phyloP scores from a whole-genome alignment of 1,140 invertebrate species.

The Brachionus manjavacas region DNA sequence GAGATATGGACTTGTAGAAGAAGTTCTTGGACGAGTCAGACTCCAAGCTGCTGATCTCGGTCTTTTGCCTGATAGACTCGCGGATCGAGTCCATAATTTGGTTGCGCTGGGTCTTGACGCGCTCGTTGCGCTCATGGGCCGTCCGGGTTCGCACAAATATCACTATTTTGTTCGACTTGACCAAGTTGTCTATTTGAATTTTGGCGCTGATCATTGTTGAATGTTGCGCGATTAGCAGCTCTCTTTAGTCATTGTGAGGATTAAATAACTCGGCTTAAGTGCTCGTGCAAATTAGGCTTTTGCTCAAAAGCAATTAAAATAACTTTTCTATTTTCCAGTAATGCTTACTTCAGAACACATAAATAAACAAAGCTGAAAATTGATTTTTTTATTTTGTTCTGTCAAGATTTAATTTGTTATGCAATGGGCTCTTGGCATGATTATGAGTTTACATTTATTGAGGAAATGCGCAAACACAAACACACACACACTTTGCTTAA shows the following conservation, averaged over 20 bases:
- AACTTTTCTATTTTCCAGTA: not conserved
- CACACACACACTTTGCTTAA: not conserved
- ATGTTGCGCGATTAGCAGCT: not conserved
- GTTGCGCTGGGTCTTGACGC: not conserved
- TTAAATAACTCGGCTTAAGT: not conserved
- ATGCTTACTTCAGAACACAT: not conserved
- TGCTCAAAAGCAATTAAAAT: not conserved
- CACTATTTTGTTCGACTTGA: slow-evolving; percentile 22
- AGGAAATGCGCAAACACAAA: not conserved
- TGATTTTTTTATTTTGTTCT: not conserved
- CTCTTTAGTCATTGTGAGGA: not conserved
- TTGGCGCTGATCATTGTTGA: not conserved
- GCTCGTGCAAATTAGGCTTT: not conserved
- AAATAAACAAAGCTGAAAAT: not conserved
- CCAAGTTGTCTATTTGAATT: slow-evolving; percentile 9
- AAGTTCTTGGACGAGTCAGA: not conserved
- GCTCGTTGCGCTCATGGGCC: not conserved
- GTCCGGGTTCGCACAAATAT: not conserved
- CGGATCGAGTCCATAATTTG: not conserved
- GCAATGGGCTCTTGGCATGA: not conserved
- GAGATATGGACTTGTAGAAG: not conserved
- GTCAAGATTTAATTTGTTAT: not conserved
- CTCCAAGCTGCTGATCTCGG: not conserved
- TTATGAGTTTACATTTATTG: not conserved
- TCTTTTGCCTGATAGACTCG: not conserved